These are phyloP conservation scores for Gallinago jamesoni DNA, from an alignment of 2,113 vertebrate species.

Conservation along the genomic window DNA sequence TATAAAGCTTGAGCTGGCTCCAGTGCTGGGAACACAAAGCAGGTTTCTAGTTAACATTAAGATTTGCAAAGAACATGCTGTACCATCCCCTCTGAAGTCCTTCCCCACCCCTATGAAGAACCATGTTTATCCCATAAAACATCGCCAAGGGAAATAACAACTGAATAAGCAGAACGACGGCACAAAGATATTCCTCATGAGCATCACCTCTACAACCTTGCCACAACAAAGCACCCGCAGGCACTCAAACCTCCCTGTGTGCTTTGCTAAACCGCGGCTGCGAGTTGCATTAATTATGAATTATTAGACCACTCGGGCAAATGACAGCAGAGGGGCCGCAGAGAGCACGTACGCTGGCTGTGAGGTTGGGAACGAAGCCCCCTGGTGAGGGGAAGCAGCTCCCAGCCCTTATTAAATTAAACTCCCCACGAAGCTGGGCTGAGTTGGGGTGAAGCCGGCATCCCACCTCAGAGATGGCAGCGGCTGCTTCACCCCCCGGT, in stretches of 20 bases:
- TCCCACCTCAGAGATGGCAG: background rate
- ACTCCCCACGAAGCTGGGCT: background rate
- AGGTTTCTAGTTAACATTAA: background rate
- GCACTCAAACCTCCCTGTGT: background rate
- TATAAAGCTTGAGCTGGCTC: background rate
- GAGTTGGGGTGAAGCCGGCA: background rate
- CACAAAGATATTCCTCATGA: background rate
- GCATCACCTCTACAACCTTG: background rate
- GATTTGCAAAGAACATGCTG: background rate
- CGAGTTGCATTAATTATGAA: slow-evolving; percentile 2
- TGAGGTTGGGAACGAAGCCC: background rate
- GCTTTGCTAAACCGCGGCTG: slow-evolving; percentile 7
- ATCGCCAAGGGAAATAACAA: background rate
- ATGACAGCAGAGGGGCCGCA: background rate
- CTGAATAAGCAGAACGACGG: background rate
- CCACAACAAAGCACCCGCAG: background rate
- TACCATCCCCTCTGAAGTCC: background rate
- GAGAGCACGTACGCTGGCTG: background rate
- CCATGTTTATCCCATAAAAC: background rate
- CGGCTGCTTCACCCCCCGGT: background rate
- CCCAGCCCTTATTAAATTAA: background rate
- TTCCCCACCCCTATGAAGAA: background rate
- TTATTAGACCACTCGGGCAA: background rate
- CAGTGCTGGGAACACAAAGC: background rate
- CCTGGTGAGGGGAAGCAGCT: background rate